Conservation (phyloP, 2,113 vertebrate genomes). For the Equus przewalskii region DNA sequence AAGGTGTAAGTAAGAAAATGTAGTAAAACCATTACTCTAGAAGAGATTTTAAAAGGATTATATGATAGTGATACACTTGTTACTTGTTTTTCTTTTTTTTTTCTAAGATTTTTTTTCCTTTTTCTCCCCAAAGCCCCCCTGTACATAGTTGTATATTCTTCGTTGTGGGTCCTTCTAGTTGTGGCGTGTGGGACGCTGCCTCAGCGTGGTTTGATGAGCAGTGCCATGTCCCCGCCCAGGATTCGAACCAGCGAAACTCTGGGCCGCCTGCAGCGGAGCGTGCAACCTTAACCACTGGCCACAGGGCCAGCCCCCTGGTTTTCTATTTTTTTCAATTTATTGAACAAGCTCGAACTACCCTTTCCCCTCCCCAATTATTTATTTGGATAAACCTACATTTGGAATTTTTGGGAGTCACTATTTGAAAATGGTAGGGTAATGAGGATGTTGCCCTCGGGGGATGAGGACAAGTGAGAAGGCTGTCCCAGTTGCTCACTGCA, state of each 20-base stretch:
- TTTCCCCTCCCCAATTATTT: background rate
- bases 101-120: too few species aligned
- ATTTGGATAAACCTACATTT: background rate
- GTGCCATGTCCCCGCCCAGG: too few species aligned
- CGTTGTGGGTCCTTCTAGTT: too few species aligned
- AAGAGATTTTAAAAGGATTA: background rate
- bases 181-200: too few species aligned
- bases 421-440: background rate
- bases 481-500: fast-evolving
- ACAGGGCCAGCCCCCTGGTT: too few species aligned
- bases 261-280: too few species aligned
- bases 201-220: too few species aligned
- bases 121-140: too few species aligned
- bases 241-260: too few species aligned
- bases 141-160: too few species aligned
- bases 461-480: background rate
- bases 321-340: background rate
- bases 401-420: background rate
- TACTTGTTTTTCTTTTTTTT: background rate
- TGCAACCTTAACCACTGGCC: too few species aligned
- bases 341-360: background rate
- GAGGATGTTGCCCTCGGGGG: background rate
- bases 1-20: background rate
- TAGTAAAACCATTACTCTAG: background rate
- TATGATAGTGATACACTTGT: background rate